Base-by-base conservation (phyloP, 2,113 vertebrate genomes). In the Paedocypris sp. region DNA sequence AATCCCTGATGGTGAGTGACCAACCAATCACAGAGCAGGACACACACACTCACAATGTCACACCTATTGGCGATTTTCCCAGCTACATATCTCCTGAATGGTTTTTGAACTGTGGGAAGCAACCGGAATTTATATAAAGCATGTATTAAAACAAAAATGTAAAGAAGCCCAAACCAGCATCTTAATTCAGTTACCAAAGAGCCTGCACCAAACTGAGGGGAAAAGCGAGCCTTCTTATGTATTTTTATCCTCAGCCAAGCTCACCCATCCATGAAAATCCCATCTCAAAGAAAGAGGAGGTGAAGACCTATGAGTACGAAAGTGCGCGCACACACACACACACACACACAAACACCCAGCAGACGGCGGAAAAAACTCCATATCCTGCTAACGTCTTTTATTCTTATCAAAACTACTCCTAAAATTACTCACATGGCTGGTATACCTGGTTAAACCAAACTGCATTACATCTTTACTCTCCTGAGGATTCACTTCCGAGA, bases 261-360 rank as follows among this genome's bases (percentile, higher is more conserved):
- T 77, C 79, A 84, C 67, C 79, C 82, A 85, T 76, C 82, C 83
- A 81, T 84, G 81, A 83, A 85, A 85, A 85, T 83, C 80, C 82
- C 82, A 84, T 86, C 82, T 85, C 83, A 80, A 80, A 79, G 77
- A 83, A 79, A 83, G 81, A 83, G 80, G 79, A 84, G 80, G 80
- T 86, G 85, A 85, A 79, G 75, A 78, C 77, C 78, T 62, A 50
- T 33, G 15, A 58, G 46, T 25, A 35, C 64, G 76, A 73, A 73
- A 49, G 64, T 72, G 60, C 69, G 67, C 66, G 67, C 69, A 67
- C 73, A 75, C 75, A 77, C 73, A 49, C 28, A 43, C 9, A n/a
- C 62, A 73, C 61, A 62, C 48, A 77, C 73, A 49, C 28, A 43
- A 5, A n/a, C 62, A 73, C 61, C 58, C 48, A 60, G 28, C 42